Percentiles rank a stretch among this genome's conserved stretches.
Conservation (phyloP, 2,888 invertebrate genomes). For the Nematopogon swammerdamellus region DNA sequence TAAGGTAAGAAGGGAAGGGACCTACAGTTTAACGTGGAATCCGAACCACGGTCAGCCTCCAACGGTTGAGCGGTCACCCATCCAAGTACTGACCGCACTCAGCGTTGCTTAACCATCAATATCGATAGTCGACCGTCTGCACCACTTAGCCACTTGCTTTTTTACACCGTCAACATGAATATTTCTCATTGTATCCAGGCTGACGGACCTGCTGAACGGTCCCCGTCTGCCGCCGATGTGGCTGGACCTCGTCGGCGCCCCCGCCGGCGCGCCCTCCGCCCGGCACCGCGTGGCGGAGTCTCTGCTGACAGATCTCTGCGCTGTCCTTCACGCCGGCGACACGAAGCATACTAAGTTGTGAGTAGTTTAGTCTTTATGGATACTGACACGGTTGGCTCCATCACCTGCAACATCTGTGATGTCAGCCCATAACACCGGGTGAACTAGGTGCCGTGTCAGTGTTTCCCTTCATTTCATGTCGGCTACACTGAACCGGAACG, state of each 20-base stretch:
- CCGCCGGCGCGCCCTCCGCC: conserved; percentile 19
- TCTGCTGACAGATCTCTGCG: conserved; percentile 52
- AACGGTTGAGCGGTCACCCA: background rate
- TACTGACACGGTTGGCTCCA: too few relatives aligned
- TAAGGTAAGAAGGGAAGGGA: too few relatives aligned
- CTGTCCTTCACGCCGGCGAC: conserved; percentile 67
- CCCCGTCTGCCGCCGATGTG: conserved; percentile 67
- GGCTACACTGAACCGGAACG: conserved; percentile 1
- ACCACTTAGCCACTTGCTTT: background rate
- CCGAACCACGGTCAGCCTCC: too few relatives aligned
- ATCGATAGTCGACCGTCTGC: background rate
- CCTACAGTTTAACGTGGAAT: too few relatives aligned
- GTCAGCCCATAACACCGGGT: too few relatives aligned
- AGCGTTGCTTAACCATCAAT: background rate
- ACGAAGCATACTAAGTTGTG: conserved; percentile 89
- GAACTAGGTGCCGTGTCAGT: too few relatives aligned
- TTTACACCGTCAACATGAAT: too few relatives aligned
- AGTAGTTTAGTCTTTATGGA: conserved; percentile 36
- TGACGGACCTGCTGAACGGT: conserved; percentile 66
- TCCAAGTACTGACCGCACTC: too few relatives aligned
- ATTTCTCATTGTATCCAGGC: conserved; percentile 25
- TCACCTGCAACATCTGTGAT: too few relatives aligned
- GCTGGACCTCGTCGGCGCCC: conserved; percentile 51
- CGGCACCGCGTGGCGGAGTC: conserved; percentile 28
- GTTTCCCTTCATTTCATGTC: too few relatives aligned